These are phyloP conservation scores for Ichneumoninae sp. DNA, from an alignment of 2,888 invertebrate genomes.

Conservation along the genomic window DNA sequence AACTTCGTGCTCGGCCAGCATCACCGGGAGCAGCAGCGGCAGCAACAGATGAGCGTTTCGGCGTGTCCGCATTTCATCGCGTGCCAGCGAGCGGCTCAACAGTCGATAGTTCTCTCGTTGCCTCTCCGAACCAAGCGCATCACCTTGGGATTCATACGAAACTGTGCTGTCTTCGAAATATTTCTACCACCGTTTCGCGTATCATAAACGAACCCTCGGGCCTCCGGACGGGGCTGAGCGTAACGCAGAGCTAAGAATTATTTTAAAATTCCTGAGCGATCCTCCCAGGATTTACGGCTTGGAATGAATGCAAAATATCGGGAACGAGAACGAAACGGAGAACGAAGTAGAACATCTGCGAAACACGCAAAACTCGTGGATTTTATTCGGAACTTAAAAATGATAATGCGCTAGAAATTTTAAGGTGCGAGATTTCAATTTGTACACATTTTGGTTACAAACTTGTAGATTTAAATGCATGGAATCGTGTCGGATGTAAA, in stretches of 20 bases:
- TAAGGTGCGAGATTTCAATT: neutral
- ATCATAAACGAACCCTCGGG: slow-evolving; percentile 59
- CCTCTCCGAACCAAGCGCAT: slow-evolving; percentile 11
- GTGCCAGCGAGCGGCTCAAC: slow-evolving; percentile 12
- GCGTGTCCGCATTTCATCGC: slow-evolving; percentile 39
- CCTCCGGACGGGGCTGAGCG: slow-evolving; percentile 54
- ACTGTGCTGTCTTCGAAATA: slow-evolving; percentile 58
- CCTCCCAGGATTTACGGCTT: neutral
- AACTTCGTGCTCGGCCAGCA: slow-evolving; percentile 3
- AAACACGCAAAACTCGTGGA: neutral
- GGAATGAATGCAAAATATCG: slow-evolving; percentile 9
- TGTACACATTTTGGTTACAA: neutral
- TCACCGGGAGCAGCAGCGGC: neutral
- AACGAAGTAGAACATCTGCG: slow-evolving; percentile 5
- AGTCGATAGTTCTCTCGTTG: slow-evolving; percentile 11
- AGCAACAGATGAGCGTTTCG: slow-evolving; percentile 28
- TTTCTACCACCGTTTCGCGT: slow-evolving; percentile 64
- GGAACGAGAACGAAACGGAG: slow-evolving; percentile 8
- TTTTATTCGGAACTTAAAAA: neutral
- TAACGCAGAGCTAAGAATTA: slow-evolving; percentile 42
- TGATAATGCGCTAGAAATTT: neutral
- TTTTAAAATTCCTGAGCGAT: slow-evolving; percentile 50
- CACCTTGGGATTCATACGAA: slow-evolving; percentile 33
- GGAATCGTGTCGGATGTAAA: no score
- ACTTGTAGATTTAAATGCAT: neutral